Evolutionary conservation across 2,797 vertebrate genomes (phyloP).

Genomic region (Gallirallus australis): DNA sequence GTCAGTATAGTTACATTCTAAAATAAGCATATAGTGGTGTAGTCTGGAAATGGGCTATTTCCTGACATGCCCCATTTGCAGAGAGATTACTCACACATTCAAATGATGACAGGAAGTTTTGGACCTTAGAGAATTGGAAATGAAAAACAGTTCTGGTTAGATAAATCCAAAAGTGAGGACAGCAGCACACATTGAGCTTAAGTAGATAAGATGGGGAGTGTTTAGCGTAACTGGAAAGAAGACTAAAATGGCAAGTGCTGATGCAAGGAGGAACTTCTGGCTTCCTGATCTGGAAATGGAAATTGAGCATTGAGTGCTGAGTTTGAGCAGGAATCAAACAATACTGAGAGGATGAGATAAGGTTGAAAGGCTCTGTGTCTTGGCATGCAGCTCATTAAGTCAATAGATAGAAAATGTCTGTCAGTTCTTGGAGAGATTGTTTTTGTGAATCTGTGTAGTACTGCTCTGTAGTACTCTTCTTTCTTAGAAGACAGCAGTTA

Average conservation of each 20-base stretch:
- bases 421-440: not conserved
- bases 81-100: fast-evolving
- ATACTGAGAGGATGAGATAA: not conserved
- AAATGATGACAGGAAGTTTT: not conserved
- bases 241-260: not conserved
- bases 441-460: not conserved
- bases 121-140: not conserved
- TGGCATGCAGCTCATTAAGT: not conserved
- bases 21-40: not conserved
- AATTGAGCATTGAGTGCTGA: not conserved
- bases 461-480: not conserved
- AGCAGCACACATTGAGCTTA: not conserved
- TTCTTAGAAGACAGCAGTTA: not conserved
- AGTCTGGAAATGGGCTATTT: not conserved
- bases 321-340: not conserved
- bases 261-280: not conserved
- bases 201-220: not conserved
- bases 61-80: not conserved
- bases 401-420: not conserved
- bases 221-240: not conserved
- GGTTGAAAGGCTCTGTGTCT: not conserved
- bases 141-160: not conserved
- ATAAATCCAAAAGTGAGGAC: not conserved
- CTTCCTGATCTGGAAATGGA: not conserved
- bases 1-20: not conserved